A percentile compares a stretch with the other conserved stretches of the same genome.
Conservation (phyloP, 2,797 vertebrate species). For the Channa striata region DNA sequence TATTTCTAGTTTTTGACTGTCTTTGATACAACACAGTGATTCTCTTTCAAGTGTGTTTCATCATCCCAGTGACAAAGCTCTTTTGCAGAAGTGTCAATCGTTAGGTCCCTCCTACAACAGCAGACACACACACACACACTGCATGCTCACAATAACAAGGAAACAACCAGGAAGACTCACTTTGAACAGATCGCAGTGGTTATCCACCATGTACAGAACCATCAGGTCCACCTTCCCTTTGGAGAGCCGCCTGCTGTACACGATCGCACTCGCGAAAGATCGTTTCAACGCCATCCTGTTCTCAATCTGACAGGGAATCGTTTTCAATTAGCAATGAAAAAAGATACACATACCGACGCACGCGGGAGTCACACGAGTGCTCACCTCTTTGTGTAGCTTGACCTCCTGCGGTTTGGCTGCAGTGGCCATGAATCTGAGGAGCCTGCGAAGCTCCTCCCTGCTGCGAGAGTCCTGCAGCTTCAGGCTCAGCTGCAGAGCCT, state of each 20-base stretch:
- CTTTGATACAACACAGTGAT: too few species aligned
- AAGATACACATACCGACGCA: neutral
- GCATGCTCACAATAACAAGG: neutral
- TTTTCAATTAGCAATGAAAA: conserved; percentile 3
- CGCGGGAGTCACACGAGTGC: neutral
- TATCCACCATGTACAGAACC: conserved; percentile 95
- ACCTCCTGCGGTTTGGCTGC: conserved; percentile 89
- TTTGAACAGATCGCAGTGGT: conserved; percentile 95
- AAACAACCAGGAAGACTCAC: conserved; percentile 75
- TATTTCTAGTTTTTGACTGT: too few species aligned
- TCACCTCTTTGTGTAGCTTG: conserved; percentile 94
- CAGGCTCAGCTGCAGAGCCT: conserved; percentile 93
- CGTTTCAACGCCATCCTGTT: conserved; percentile 98
- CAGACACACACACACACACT: neutral
- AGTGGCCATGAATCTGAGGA: conserved; percentile 94
- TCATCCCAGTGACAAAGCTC: neutral
- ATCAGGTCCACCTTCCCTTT: conserved; percentile 97
- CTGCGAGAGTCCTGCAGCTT: conserved; percentile 93
- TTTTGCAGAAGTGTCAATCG: neutral
- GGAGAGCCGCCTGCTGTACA: conserved; percentile 90
- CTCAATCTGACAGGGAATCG: conserved; percentile 84
- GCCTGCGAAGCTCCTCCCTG: conserved; percentile 93
- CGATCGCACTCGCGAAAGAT: conserved; percentile 91
- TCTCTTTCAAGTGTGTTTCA: neutral
- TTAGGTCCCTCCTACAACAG: conserved; percentile 1